These are phyloP conservation scores for Syngnathoides biaculeatus DNA, from an alignment of 2,113 vertebrate species.

Conservation along the genomic window DNA sequence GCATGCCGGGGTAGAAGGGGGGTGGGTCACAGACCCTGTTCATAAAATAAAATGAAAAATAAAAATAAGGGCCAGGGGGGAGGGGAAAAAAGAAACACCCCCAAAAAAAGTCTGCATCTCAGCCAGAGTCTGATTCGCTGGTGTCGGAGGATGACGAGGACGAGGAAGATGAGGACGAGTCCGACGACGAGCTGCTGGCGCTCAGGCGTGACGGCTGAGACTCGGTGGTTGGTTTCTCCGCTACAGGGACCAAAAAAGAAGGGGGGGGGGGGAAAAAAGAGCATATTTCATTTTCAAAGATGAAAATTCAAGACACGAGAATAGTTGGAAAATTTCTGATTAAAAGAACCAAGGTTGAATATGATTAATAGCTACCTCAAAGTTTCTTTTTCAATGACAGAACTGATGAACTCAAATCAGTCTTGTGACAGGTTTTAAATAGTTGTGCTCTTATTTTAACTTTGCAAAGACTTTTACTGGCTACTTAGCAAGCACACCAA, in stretches of 20 bases:
- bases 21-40: not conserved
- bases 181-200: conserved; percentile 86
- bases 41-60: not conserved
- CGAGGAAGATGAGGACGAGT: conserved; percentile 81
- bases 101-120: conserved; percentile 38
- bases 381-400: not conserved
- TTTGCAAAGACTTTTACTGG: too few relatives aligned
- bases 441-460: too few relatives aligned
- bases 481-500: not conserved
- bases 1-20: not conserved
- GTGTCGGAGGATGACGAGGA: conserved; percentile 89
- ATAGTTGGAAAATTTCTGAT: not conserved
- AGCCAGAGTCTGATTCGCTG: conserved; percentile 88
- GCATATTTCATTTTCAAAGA: too few relatives aligned
- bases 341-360: not conserved
- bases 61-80: too few relatives aligned
- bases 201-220: conserved; percentile 83
- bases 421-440: too few relatives aligned
- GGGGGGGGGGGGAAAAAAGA: not conserved
- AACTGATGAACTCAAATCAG: not conserved
- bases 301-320: too few relatives aligned
- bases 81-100: not conserved
- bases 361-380: not conserved
- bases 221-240: conserved; percentile 78
- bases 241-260: conserved; percentile 50